These are phyloP conservation scores for Alosa sapidissima DNA, from an alignment of 2,797 vertebrate species.

Conservation along the genomic window DNA sequence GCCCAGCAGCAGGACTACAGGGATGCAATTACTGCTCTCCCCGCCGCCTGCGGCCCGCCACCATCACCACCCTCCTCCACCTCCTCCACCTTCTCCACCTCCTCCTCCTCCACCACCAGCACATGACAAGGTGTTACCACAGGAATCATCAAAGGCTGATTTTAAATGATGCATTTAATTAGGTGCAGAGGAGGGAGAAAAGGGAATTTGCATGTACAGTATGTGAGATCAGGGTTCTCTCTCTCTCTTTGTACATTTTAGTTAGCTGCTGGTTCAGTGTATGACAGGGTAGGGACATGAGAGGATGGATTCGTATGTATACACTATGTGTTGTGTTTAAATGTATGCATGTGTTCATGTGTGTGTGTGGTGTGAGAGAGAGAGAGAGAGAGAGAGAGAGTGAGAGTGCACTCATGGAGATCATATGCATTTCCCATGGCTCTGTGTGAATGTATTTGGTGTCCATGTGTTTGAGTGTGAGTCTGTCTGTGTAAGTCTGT, in stretches of 20 bases:
- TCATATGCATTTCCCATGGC: neutral
- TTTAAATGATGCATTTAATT: slow-evolving; percentile 74
- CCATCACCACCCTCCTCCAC: neutral
- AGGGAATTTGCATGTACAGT: slow-evolving; percentile 45
- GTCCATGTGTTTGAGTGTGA: slow-evolving; percentile 17
- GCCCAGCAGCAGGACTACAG: slow-evolving; percentile 63
- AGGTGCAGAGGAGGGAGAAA: slow-evolving; percentile 41
- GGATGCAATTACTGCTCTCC: slow-evolving; percentile 74
- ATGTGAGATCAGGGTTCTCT: neutral
- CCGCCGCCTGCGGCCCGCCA: neutral
- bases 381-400: slow-evolving; percentile 6
- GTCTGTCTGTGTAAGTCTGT: slow-evolving; percentile 15
- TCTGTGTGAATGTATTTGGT: neutral
- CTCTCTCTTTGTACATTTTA: neutral
- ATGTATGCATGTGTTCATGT: slow-evolving; percentile 23
- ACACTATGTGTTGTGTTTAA: neutral
- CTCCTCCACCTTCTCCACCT: slow-evolving; percentile 32
- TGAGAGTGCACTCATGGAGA: neutral
- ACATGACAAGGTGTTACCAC: slow-evolving; percentile 68
- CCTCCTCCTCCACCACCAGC: slow-evolving; percentile 37
- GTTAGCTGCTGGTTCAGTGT: neutral
- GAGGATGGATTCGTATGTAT: neutral
- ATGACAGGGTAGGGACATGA: neutral
- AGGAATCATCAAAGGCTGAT: slow-evolving; percentile 73
- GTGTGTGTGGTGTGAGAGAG: slow-evolving; percentile 33